A percentile compares a stretch with the other conserved stretches of the same genome.
phyloP scores from a whole-genome alignment of 2,888 invertebrate genomes.

The Cryptosula pallasiana region DNA sequence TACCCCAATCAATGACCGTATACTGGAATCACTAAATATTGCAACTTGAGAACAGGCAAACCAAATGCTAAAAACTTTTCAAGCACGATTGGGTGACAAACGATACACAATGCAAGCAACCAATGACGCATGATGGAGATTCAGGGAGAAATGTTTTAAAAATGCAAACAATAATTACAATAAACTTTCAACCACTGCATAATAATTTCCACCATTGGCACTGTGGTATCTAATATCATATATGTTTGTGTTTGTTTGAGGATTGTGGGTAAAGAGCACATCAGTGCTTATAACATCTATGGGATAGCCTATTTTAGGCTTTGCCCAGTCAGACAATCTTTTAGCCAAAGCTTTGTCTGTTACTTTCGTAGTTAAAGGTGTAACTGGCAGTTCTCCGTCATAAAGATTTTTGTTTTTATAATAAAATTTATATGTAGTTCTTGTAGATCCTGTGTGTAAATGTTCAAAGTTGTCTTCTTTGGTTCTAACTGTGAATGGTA shows the following conservation, averaged over 20 bases:
- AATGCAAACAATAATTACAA: not conserved
- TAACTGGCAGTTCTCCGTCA: slow-evolving; percentile 7
- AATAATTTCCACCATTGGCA: not conserved
- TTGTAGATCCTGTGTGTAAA: not conserved
- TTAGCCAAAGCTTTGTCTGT: not conserved
- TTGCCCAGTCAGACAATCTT: not conserved
- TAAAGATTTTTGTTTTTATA: slow-evolving; percentile 22
- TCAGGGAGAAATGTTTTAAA: not conserved
- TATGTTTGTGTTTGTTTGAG: not conserved
- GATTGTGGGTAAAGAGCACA: not conserved
- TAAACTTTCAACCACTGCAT: slow-evolving; percentile 14
- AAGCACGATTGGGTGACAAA: not conserved
- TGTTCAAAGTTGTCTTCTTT: slow-evolving; percentile 20
- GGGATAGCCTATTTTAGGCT: not conserved
- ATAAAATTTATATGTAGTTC: not conserved
- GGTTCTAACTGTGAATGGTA: slow-evolving; percentile 5
- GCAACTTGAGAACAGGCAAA: too few species aligned
- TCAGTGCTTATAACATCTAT: not conserved
- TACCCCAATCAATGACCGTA: too few species aligned
- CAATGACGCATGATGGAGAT: not conserved
- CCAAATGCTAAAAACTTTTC: too few species aligned
- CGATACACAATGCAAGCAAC: not conserved
- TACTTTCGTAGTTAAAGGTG: not conserved
- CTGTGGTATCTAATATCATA: not conserved
- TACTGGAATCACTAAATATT: too few species aligned